Conservation (phyloP, 2,888 invertebrate genomes). For the Deladenus siricidicola region DNA sequence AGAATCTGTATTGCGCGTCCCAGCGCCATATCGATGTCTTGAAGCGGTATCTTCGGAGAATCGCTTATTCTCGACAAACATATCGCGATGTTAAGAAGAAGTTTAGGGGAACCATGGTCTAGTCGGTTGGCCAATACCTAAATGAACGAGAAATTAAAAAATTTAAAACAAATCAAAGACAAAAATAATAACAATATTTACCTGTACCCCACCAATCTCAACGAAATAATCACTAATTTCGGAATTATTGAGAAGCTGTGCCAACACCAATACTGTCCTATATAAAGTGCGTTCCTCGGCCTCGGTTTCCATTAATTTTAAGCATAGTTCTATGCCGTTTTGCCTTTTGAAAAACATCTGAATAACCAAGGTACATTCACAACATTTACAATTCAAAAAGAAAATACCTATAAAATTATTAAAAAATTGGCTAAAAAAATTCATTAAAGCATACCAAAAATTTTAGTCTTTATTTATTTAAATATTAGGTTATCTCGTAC, state of each 20-base stretch:
- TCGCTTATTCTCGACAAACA: slow-evolving; percentile 12
- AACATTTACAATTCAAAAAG: too few relatives aligned
- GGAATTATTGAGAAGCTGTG: neutral
- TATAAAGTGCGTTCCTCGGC: slow-evolving; percentile 1
- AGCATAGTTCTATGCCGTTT: slow-evolving; percentile 7
- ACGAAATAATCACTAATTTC: slow-evolving; percentile 7
- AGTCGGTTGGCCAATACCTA: neutral
- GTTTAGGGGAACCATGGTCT: slow-evolving; percentile 11
- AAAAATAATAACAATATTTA: too few relatives aligned
- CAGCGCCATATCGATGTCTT: slow-evolving; percentile 6
- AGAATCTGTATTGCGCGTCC: slow-evolving; percentile 3
- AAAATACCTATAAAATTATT: neutral
- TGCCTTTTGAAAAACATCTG: neutral
- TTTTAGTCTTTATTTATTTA: too few relatives aligned
- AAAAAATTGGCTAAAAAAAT: neutral
- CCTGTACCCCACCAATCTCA: slow-evolving; percentile 3
- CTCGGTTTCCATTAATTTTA: slow-evolving; percentile 1
- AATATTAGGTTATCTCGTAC: too few relatives aligned
- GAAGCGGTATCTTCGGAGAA: neutral
- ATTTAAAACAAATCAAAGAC: neutral
- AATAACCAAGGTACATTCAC: too few relatives aligned
- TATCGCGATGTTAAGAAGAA: neutral
- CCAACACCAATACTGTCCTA: neutral
- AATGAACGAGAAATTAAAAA: neutral
- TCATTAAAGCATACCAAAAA: too few relatives aligned